Evolutionary conservation across 2,888 invertebrate species (phyloP), one percentile per base, ranked within the genome.

Genomic region (Meteorus cinctellus): DNA sequence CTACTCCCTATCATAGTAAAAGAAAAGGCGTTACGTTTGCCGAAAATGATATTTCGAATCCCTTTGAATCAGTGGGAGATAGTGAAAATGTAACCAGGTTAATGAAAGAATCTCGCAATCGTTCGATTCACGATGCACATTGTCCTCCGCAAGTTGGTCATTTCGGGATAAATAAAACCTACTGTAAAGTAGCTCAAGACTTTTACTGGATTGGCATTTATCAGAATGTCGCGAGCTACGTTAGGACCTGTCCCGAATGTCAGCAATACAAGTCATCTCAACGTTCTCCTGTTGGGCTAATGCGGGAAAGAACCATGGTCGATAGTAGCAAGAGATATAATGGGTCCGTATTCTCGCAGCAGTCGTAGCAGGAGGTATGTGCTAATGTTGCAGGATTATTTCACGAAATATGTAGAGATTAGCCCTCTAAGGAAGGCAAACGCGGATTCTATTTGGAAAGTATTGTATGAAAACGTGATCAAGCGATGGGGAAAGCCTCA

Each of bases 161-260:
- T 16, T 60, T 27, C 4, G 60, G 71, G 0, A 41, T 71, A 12
- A 60, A 71, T 14, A 60, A 62, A 24, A 71, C 71, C 1, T 71
- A 62, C 16, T 34, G 19, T 29, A n/a, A 34, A 10, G 16, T 71
- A 14, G 24, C 34, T 16, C 60, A 14, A 60, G 36, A 60, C 12
- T 62, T 41, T 19, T 71, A 71, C 36, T 71, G 60, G 71, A 36
- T 36, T 0, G 62, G 71, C 8, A 27, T 62, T 19, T 71, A 36
- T 27, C 24, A 59, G 10, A 60, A 71, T 19, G 36, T 29, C 2
- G 59, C 29, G 3, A 34, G 2, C 2, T 60, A 12, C 41, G 71
- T 71, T 1, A 71, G 36, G 41, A 36, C 16, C 2, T 72, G 72
- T 16, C 29, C 10, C 19, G 14, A 36, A 12, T 60, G 70, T 24